phyloP scores from a whole-genome alignment of 2,797 vertebrate species.

The Cryptoblepharus egeriae region DNA sequence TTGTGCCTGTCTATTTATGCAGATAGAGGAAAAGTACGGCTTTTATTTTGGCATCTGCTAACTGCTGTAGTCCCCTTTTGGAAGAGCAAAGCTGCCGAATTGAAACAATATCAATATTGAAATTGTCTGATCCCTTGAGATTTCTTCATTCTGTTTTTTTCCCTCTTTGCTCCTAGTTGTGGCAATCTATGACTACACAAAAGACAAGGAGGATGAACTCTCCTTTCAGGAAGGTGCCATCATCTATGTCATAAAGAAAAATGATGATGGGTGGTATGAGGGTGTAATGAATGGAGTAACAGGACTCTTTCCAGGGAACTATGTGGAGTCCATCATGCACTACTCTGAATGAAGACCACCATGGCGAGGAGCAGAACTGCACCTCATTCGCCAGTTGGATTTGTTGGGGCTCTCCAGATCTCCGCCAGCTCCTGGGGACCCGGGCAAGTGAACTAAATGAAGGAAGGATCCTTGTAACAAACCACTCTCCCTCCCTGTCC shows the following conservation, averaged over 20 bases:
- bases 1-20: neutral
- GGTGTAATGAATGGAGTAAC: constrained; percentile 97
- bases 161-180: constrained; percentile 85
- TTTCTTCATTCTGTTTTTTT: constrained; percentile 34
- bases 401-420: constrained; percentile 72
- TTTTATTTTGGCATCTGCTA: neutral
- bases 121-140: neutral
- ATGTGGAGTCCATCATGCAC: constrained; percentile 99
- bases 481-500: constrained; percentile 69
- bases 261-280: constrained; percentile 98
- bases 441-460: constrained; percentile 72
- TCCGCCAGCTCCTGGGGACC: constrained; percentile 64
- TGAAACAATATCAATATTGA: neutral
- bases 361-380: constrained; percentile 46
- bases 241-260: constrained; percentile 99
- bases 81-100: neutral
- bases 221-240: constrained; percentile 99
- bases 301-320: constrained; percentile 97
- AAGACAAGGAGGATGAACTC: constrained; percentile 98
- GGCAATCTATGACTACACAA: constrained; percentile 96
- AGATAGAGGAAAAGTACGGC: neutral
- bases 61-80: neutral
- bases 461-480: constrained; percentile 80
- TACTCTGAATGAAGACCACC: constrained; percentile 89
- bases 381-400: constrained; percentile 55